Conservation (phyloP, 2,797 vertebrate species). For the Trachurus trachurus region DNA sequence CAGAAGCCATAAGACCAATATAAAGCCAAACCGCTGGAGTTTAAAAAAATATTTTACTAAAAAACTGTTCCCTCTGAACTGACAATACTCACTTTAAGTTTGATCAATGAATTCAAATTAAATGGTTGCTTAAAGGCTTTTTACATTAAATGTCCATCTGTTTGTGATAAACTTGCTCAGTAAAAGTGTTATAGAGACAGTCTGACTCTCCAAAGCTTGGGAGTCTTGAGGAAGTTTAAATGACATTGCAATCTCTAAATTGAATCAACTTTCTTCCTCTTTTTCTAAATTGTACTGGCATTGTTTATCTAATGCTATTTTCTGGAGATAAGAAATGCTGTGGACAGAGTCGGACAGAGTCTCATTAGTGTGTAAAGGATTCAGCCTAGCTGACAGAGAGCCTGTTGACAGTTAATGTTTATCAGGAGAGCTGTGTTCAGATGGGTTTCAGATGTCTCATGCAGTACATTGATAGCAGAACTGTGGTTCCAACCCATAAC, state of each 20-base stretch:
- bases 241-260: neutral
- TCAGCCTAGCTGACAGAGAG: neutral
- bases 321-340: neutral
- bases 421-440: neutral
- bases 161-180: neutral
- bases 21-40: conserved; percentile 8
- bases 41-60: neutral
- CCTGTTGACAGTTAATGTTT: neutral
- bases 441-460: neutral
- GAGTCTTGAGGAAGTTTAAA: neutral
- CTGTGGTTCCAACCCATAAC: neutral
- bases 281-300: neutral
- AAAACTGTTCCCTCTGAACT: neutral
- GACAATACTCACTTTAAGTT: neutral
- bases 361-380: neutral
- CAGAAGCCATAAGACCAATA: conserved; percentile 7
- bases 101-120: neutral
- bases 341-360: neutral
- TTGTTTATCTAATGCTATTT: neutral
- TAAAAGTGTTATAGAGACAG: neutral
- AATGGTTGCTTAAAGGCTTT: neutral
- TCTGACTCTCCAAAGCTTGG: neutral
- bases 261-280: neutral
- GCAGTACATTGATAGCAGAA: neutral
- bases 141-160: neutral